Percentiles rank a stretch among this genome's conserved stretches.
phyloP scores from a whole-genome alignment of 1,140 invertebrate genomes.

The Ctenoplectra terminalis region DNA sequence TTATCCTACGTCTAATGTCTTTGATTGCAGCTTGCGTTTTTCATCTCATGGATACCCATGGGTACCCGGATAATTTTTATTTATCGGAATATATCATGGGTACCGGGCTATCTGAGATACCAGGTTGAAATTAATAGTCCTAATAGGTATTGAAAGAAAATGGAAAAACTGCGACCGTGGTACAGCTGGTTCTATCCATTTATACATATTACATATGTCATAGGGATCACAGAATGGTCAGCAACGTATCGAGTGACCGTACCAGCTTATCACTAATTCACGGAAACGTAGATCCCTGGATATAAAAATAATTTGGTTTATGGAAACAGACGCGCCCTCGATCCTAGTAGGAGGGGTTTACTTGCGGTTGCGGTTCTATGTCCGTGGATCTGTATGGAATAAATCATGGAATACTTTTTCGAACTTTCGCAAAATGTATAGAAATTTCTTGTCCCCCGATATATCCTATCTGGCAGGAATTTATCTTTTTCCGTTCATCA shows the following conservation, averaged over 20 bases:
- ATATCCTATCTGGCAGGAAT: conserved; percentile 32
- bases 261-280: conserved; percentile 79
- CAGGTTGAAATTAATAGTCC: too few relatives aligned
- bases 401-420: conserved; percentile 67
- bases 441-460: conserved; percentile 43
- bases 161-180: conserved; percentile 58
- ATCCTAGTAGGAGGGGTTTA: conserved; percentile 55
- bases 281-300: conserved; percentile 73
- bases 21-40: too few relatives aligned
- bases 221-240: conserved; percentile 62
- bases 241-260: conserved; percentile 66
- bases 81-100: too few relatives aligned
- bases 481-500: not conserved
- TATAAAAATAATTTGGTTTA: conserved; percentile 81
- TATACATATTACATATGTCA: conserved; percentile 47
- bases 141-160: conserved; percentile 53
- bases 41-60: too few relatives aligned
- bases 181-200: conserved; percentile 47
- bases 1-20: too few relatives aligned
- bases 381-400: conserved; percentile 57
- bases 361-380: conserved; percentile 50
- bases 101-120: too few relatives aligned
- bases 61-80: too few relatives aligned
- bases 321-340: conserved; percentile 78
- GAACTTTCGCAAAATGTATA: conserved; percentile 54